A percentile compares a stretch with the other conserved stretches of the same genome.
Evolutionary conservation across 1,140 invertebrate genomes (phyloP).

Genomic region (honey bee (Apis mellifera)): Amel_HAv3.1 CM009938.2:5866001-5866500

Average conservation of each 20-base stretch:
- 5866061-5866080: constrained; percentile 68
- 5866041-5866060: constrained; percentile 50
- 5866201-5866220: constrained; percentile 20
- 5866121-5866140: constrained; percentile 73
- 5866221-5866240: background rate
- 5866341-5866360: background rate
- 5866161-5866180: constrained; percentile 43
- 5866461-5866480: constrained; percentile 7
- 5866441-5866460: background rate
- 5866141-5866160: constrained; percentile 59
- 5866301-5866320: background rate
- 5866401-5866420: background rate
- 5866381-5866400: background rate
- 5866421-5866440: background rate
- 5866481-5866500: constrained; percentile 7
- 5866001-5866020: background rate
- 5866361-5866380: background rate
- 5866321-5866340: background rate
- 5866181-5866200: background rate
- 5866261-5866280: background rate
- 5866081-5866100: constrained; percentile 74
- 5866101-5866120: constrained; percentile 49
- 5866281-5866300: background rate
- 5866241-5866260: background rate
- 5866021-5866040: background rate